A percentile compares a stretch with the other conserved stretches of the same genome.
These are phyloP conservation scores for Gambusia yucatana DNA, from an alignment of 2,797 vertebrate species.

Conservation along the genomic window DNA sequence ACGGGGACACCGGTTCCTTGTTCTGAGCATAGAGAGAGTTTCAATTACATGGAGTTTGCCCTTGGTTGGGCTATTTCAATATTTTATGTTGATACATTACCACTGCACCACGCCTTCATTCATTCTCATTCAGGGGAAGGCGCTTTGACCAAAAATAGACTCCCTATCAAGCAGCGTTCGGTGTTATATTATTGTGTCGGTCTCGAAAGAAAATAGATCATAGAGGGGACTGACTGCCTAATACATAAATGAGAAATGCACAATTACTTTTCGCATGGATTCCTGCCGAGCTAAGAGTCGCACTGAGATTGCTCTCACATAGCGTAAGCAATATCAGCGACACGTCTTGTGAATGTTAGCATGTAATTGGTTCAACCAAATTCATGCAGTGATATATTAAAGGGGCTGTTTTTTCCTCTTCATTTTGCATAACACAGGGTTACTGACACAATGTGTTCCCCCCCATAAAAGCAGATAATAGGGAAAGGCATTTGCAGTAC, in stretches of 20 bases:
- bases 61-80: slow-evolving; percentile 82
- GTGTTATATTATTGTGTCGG: slow-evolving; percentile 72
- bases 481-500: slow-evolving; percentile 61
- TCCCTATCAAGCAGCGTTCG: slow-evolving; percentile 67
- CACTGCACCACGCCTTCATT: slow-evolving; percentile 73
- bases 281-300: slow-evolving; percentile 54
- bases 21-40: slow-evolving; percentile 78
- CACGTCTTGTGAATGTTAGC: slow-evolving; percentile 72
- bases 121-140: slow-evolving; percentile 74
- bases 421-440: slow-evolving; percentile 47
- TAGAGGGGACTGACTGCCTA: slow-evolving; percentile 67
- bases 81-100: slow-evolving; percentile 84
- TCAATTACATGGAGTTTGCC: slow-evolving; percentile 83
- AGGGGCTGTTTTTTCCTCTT: slow-evolving; percentile 26
- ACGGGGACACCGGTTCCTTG: slow-evolving; percentile 73
- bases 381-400: slow-evolving; percentile 41
- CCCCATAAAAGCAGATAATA: slow-evolving; percentile 80
- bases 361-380: slow-evolving; percentile 71
- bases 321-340: slow-evolving; percentile 47
- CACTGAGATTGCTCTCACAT: slow-evolving; percentile 57
- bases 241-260: slow-evolving; percentile 72
- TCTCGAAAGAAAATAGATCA: slow-evolving; percentile 73
- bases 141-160: slow-evolving; percentile 74
- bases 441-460: slow-evolving; percentile 42
- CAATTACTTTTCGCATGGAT: slow-evolving; percentile 75